Evolutionary conservation across 2,888 invertebrate species (phyloP).

Genomic region (Cephus pulcher): DNA sequence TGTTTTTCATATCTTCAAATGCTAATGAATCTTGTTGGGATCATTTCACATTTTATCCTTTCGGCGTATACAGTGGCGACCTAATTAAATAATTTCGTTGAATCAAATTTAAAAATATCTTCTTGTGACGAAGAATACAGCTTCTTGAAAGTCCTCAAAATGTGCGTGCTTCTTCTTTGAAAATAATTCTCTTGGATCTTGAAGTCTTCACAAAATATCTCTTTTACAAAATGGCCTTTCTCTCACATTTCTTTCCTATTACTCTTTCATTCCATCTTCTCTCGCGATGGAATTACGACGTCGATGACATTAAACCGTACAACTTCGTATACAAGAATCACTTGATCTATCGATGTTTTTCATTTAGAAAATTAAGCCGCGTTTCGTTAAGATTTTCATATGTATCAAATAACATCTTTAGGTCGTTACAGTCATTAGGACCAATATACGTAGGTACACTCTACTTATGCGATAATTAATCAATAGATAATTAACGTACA

Average conservation of each 20-base stretch:
- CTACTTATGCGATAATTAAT: conserved; percentile 11
- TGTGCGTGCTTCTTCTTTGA: background rate
- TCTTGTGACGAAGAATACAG: background rate
- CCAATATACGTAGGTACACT: conserved; percentile 33
- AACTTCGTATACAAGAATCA: background rate
- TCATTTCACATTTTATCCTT: background rate
- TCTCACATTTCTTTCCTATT: conserved; percentile 2
- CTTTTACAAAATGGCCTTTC: background rate
- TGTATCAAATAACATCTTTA: conserved; percentile 22
- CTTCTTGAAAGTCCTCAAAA: background rate
- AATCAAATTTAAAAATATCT: background rate
- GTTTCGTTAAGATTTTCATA: conserved; percentile 17
- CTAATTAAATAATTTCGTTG: background rate
- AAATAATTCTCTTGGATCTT: background rate
- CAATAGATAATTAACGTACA: conserved; percentile 9
- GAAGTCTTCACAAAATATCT: background rate
- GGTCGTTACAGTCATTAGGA: conserved; percentile 44
- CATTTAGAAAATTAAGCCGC: conserved; percentile 12
- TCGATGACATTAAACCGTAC: background rate
- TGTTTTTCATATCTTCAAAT: background rate
- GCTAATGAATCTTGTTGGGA: background rate
- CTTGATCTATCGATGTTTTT: background rate
- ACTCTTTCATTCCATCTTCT: conserved; percentile 1
- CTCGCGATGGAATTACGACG: background rate
- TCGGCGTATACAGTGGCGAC: background rate